Evolutionary conservation across 1,140 invertebrate species (phyloP), one percentile per base, ranked within the genome.

Genomic region (Heliconius eleuchia): DNA sequence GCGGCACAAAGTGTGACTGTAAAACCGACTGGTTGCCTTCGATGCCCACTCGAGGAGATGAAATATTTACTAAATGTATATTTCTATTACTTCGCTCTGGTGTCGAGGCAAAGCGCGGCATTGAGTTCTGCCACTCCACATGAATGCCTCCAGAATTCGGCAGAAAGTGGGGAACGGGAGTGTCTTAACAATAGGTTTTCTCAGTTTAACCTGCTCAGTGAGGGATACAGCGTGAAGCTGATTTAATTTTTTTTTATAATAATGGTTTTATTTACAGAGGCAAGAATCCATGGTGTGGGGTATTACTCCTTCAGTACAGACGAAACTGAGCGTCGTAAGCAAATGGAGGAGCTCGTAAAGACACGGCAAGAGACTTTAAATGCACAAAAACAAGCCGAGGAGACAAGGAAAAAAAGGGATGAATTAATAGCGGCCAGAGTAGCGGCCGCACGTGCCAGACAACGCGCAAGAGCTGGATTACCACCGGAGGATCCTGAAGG

Each of bases 291-390:
- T 90, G 98, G 98, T 87, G 97, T 98, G 18, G 97, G 97, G 27
- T 99, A 98, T 89, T 99, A 97, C 93, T 95, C 96, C 16, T 99
- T 99, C 91, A 98, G 98, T 11, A 97, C 96, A 71, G 97, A 99
- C 84, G 97, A 98, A 84, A 95, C 96, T 8, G 95, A 97, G 85
- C 96, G 98, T 82, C 90, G 94, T 2, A 95, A 96, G 78, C 97
- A 99, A 88, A 97, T 98, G 94, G 95, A 96, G 50, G 96, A 96
- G 78, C 94, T 99, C 60, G 93, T 96, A 23, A 95, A 96, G 82
- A 87, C 97, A 16, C 95, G 98, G 23, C 95, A 97, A 81, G 96
- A 98, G 87, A 99, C 98, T 0, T 89, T 96, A 79, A 90, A 95
- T 6, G 96, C 96, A 66, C 97, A 98, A 83, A 95, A 95, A 74